Percentiles rank a stretch among this genome's conserved stretches.
phyloP scores from a whole-genome alignment of 2,888 invertebrate species.

The Meandrusa payeni region DNA sequence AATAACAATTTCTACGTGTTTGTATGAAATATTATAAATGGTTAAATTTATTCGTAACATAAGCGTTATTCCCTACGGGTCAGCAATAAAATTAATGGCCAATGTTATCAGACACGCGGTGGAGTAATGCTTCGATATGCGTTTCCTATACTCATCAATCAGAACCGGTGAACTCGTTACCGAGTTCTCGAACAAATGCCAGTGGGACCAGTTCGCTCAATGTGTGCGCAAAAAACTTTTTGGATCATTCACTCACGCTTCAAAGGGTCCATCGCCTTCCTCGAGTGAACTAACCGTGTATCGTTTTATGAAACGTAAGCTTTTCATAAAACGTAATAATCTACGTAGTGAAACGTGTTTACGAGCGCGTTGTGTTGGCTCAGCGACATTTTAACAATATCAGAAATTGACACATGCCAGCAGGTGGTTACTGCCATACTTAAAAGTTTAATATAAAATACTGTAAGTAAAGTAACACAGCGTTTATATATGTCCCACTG shows the following conservation, averaged over 20 bases:
- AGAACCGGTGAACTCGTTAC: slow-evolving; percentile 72
- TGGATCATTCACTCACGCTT: slow-evolving; percentile 73
- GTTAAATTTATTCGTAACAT: slow-evolving; percentile 15
- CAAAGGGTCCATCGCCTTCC: slow-evolving; percentile 41
- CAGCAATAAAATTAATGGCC: slow-evolving; percentile 35
- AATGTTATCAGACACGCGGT: slow-evolving; percentile 35
- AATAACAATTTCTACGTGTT: too few relatives aligned
- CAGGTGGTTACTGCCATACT: too few relatives aligned
- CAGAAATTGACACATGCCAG: neutral
- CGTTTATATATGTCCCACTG: too few relatives aligned
- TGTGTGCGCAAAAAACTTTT: slow-evolving; percentile 69
- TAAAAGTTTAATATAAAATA: too few relatives aligned
- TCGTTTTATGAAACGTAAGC: slow-evolving; percentile 17
- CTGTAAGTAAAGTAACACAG: too few relatives aligned
- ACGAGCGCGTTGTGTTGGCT: slow-evolving; percentile 14
- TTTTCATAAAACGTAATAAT: slow-evolving; percentile 19
- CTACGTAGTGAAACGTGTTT: slow-evolving; percentile 19
- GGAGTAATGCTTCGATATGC: slow-evolving; percentile 28
- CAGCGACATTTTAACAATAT: slow-evolving; percentile 10
- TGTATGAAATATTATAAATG: slow-evolving; percentile 13
- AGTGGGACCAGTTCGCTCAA: slow-evolving; percentile 53
- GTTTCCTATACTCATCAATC: slow-evolving; percentile 67
- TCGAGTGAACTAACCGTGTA: slow-evolving; percentile 19
- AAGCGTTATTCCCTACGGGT: slow-evolving; percentile 38
- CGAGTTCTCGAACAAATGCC: slow-evolving; percentile 60